phyloP scores from a whole-genome alignment of 1,140 invertebrate genomes.

The Ceratosolen fusciceps region DNA sequence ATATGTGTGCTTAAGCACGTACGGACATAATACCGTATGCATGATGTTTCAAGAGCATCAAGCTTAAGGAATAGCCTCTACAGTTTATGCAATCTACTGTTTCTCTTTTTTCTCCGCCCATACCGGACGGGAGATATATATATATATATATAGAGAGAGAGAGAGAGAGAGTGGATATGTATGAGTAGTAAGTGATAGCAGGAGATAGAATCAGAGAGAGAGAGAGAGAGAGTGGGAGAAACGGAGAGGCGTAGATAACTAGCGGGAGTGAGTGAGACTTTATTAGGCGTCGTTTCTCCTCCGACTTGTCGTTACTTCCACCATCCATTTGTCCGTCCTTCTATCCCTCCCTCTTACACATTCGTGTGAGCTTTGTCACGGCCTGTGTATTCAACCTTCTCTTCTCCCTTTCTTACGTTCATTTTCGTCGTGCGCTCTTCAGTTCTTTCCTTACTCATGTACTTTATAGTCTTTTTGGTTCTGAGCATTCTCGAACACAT shows the following conservation, averaged over 20 bases:
- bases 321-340: conserved; percentile 9
- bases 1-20: neutral
- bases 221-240: neutral
- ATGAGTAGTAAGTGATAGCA: neutral
- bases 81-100: neutral
- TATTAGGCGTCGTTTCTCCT: conserved; percentile 34
- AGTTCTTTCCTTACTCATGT: conserved; percentile 13
- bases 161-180: neutral
- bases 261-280: neutral
- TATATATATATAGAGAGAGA: too few relatives aligned
- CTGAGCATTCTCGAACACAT: neutral
- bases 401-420: neutral
- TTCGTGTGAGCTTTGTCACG: conserved; percentile 38
- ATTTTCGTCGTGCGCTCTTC: conserved; percentile 1
- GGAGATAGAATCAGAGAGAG: neutral
- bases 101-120: neutral
- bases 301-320: conserved; percentile 31
- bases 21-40: neutral
- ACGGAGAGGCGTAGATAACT: neutral
- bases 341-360: conserved; percentile 14
- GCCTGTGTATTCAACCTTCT: conserved; percentile 7
- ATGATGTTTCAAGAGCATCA: conserved; percentile 6
- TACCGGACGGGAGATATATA: neutral
- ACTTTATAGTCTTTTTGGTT: conserved; percentile 5
- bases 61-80: conserved; percentile 11